Evolutionary conservation across 2,888 invertebrate species (phyloP), one percentile per base, ranked within the genome.

Genomic region (Epistrophe eligans): DNA sequence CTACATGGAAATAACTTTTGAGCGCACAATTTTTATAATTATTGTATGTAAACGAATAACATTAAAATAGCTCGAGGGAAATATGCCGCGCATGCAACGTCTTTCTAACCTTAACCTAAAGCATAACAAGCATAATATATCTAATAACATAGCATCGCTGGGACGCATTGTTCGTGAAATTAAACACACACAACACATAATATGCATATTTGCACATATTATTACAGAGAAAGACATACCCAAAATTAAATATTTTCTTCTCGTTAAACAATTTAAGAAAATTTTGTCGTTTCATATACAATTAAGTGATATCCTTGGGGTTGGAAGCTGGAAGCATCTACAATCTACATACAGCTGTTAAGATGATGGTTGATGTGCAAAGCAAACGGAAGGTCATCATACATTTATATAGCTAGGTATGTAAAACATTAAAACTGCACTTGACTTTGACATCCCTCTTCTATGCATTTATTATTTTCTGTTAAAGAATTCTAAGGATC

Each of bases 231-330:
- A 58, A 17, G 6, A 5, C 11, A 58, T 58, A 35, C 5, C 24
- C 40, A 5, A 15, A 62, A 43, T 62, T 62, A 40, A 15, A 43
- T 62, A 62, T 6, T 6, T 40, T 62, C 24, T 40, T 40, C 40
- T 62, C n/a, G 62, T 43, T 62, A 43, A 43, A 62, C 24, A 43
- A 43, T 62, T 62, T 62, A 43, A 62, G 40, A 43, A 62, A 43
- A 15, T 60, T 1, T 17, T 7, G 35, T 40, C 40, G 7, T 32
- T 15, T 62, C 15, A 24, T 24, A 24, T 24, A 24, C 38, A 40
- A 24, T n/a, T n/a, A 62, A 43, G 55, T 55, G 28, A 55, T 32
- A 62, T 62, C 62, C 24, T 62, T 62, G 43, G 15, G 24, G 62
- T 24, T 62, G 43, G 15, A 24, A 55, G 55, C 2, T 13, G 58